Evolutionary conservation across 2,113 vertebrate species (phyloP).

Genomic region (Nyctereutes procyonoides): DNA sequence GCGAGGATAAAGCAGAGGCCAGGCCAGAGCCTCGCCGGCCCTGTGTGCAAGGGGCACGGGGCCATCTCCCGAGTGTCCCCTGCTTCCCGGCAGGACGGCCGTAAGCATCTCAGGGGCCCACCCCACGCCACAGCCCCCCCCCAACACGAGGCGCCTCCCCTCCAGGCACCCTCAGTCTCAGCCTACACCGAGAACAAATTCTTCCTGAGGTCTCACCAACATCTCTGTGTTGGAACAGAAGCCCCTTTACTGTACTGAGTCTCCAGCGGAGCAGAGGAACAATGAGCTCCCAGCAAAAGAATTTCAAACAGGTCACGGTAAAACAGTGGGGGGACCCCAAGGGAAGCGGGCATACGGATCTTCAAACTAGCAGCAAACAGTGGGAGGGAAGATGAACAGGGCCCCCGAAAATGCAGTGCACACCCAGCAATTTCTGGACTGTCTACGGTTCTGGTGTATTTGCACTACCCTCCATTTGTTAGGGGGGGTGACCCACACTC

Average conservation of each 20-base stretch:
- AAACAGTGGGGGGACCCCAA: neutral
- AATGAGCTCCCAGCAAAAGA: neutral
- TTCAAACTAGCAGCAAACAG: neutral
- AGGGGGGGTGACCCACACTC: neutral
- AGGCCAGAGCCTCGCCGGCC: neutral
- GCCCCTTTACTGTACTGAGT: neutral
- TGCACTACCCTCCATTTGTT: accelerated
- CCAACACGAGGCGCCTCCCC: neutral
- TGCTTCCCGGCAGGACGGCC: neutral
- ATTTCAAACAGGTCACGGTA: neutral
- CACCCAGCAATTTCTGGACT: neutral
- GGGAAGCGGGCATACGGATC: neutral
- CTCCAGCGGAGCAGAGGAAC: neutral
- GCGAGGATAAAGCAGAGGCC: accelerated
- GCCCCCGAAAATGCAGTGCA: neutral
- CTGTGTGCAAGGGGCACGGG: accelerated
- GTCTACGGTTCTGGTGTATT: neutral
- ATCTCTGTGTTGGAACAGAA: neutral
- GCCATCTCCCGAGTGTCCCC: neutral
- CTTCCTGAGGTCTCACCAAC: neutral
- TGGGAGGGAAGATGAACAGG: neutral
- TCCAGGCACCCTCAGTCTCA: neutral
- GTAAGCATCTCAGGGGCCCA: neutral
- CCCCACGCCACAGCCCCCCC: too few relatives aligned
- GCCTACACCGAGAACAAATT: neutral